Evolutionary conservation across 2,113 vertebrate species (phyloP).

Genomic region (Callipepla californica): DNA sequence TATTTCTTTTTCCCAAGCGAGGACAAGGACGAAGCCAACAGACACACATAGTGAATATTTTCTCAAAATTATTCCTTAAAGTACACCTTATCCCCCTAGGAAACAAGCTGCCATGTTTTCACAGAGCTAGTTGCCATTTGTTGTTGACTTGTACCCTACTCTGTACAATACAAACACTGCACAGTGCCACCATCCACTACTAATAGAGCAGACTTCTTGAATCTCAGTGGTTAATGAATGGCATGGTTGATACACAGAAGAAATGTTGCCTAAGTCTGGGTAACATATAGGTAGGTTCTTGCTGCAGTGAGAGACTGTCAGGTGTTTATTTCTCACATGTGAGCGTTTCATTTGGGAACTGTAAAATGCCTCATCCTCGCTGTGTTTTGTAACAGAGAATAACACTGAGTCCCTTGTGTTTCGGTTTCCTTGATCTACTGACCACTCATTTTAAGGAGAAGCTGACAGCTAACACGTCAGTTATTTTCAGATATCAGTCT

Average conservation of each 20-base stretch:
- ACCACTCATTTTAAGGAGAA: constrained; percentile 61
- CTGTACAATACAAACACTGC: neutral
- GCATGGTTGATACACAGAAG: neutral
- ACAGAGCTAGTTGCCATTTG: neutral
- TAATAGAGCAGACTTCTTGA: neutral
- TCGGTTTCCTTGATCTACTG: constrained; percentile 47
- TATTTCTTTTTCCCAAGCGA: neutral
- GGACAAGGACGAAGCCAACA: neutral
- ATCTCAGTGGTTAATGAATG: neutral
- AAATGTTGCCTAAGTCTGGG: constrained; percentile 16
- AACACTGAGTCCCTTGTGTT: constrained; percentile 50
- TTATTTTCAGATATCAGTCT: constrained; percentile 70
- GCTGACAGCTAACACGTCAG: constrained; percentile 63
- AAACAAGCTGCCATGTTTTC: neutral
- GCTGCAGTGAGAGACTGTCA: constrained; percentile 55
- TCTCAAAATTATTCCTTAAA: neutral
- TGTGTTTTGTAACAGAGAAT: constrained; percentile 1
- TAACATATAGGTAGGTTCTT: neutral
- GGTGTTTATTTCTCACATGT: constrained; percentile 49
- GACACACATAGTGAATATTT: no score
- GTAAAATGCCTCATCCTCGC: constrained; percentile 55
- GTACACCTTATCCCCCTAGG: neutral
- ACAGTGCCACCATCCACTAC: neutral
- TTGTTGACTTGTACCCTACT: neutral
- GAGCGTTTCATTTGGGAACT: constrained; percentile 47